Conservation (phyloP, 1,140 invertebrate species). For the Cylas formicarius region DNA sequence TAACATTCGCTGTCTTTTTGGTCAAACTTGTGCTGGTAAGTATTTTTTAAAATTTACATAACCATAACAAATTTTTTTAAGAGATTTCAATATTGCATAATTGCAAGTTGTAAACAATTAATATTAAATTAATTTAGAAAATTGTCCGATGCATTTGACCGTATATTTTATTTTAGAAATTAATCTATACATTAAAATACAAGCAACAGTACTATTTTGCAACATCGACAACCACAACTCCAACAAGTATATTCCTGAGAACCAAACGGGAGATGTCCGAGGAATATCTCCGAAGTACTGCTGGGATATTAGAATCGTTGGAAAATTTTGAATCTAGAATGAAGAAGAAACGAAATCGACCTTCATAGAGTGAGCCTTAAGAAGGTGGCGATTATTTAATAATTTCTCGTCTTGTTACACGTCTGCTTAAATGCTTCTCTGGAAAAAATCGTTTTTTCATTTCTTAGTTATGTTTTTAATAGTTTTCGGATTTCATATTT, state of each 20-base stretch:
- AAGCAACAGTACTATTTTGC: slow-evolving; percentile 35
- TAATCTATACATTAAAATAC: slow-evolving; percentile 43
- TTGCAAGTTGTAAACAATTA: not conserved
- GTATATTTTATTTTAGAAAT: slow-evolving; percentile 39
- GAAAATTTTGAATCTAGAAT: too few species aligned
- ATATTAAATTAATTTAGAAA: not conserved
- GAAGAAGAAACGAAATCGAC: too few species aligned
- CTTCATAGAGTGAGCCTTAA: too few species aligned
- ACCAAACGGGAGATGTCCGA: slow-evolving; percentile 19
- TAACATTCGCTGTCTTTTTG: slow-evolving; percentile 76
- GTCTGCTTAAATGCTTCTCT: too few species aligned
- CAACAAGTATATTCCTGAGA: slow-evolving; percentile 24
- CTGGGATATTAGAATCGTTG: slow-evolving; percentile 30
- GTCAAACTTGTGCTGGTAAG: slow-evolving; percentile 73
- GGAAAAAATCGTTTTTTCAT: too few species aligned
- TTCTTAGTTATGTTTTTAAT: too few species aligned
- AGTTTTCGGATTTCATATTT: too few species aligned
- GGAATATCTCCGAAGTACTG: slow-evolving; percentile 16
- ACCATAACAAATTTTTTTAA: slow-evolving; percentile 13
- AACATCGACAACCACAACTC: slow-evolving; percentile 19
- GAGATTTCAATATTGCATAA: not conserved
- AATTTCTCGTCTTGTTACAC: too few species aligned
- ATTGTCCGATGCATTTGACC: slow-evolving; percentile 10
- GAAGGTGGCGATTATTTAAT: too few species aligned
- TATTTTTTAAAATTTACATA: slow-evolving; percentile 17